Conservation (phyloP, 2,797 vertebrate genomes). For the Smutsia temminckii region DNA sequence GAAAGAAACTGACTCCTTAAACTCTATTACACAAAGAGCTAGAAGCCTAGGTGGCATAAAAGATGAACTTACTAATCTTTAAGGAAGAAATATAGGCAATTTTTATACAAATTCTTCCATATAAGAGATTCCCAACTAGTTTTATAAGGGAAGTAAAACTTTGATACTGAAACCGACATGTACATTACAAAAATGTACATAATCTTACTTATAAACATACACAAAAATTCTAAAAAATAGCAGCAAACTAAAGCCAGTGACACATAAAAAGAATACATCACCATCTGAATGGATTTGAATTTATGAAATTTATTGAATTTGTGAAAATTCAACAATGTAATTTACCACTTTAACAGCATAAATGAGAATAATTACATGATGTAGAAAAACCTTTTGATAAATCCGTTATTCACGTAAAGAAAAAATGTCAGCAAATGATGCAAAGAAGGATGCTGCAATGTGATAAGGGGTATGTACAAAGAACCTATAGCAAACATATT, state of each 20-base stretch:
- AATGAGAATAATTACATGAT: neutral
- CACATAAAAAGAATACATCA: neutral
- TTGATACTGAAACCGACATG: neutral
- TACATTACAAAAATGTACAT: neutral
- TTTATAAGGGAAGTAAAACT: neutral
- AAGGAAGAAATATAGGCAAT: neutral
- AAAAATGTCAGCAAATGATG: neutral
- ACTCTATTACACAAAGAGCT: neutral
- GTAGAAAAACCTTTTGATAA: constrained; percentile 7
- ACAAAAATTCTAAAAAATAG: neutral
- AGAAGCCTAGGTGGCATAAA: neutral
- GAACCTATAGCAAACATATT: neutral
- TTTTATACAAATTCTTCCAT: neutral
- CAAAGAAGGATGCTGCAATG: neutral
- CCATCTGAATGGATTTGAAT: neutral
- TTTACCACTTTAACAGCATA: neutral
- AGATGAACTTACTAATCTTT: neutral
- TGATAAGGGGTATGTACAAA: neutral
- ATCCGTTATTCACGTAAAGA: neutral
- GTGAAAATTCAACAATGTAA: constrained; percentile 12
- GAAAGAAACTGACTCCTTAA: neutral
- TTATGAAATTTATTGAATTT: neutral
- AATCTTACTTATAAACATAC: neutral
- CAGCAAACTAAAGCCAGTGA: neutral
- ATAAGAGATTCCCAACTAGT: neutral